Base-by-base conservation (phyloP, 2,797 vertebrate genomes). In the Mus spretus region DNA sequence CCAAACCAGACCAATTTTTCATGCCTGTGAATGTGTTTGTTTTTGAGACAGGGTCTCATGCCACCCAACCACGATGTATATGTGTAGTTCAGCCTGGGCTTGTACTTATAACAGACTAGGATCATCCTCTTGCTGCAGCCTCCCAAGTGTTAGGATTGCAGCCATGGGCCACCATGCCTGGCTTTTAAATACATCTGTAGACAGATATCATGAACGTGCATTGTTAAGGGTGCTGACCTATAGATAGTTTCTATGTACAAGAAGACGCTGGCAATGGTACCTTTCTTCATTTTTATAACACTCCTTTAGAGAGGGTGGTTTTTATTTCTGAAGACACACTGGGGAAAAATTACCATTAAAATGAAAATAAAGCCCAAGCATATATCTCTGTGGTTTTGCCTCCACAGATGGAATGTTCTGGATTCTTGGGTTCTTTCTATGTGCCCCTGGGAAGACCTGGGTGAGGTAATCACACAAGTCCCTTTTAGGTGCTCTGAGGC, bases 291-390 rank as follows among this genome's bases (percentile, higher is more conserved):
- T 83, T 81, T 20, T 47, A 0, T 74, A 91, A 92, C 19, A 11
- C 14, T 37, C 0, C 79, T 96, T 94, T 89, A 91, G 40, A 74
- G 31, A 70, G 26, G 67, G 80, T 59, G 34, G n/a, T 34, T 77
- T 93, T 40, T 57, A 20, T 55, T 95, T 95, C 74, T 40, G 26
- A 89, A 89, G 82, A 93, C 22, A 93, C 11, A 47, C 15, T 70
- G 44, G 57, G 15, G 53, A 87, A 75, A 2, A 28, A 15, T 34
- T 80, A 72, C 85, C 80, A 77, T 89, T 15, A 70, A 95, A 90
- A 95, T 89, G 61, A 90, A 96, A 85, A 88, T 90, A 92, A 92
- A 63, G 90, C 17, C 47, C 82, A 63, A 77, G 34, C 8, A 55
- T 20, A n/a, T 19, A n/a, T 89, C 84, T 67, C 57, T 89, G 28